A percentile compares a stretch with the other conserved stretches of the same genome.
Evolutionary conservation across 2,797 vertebrate species (phyloP).

Genomic region (Hyperoplus lanceolatus): DNA sequence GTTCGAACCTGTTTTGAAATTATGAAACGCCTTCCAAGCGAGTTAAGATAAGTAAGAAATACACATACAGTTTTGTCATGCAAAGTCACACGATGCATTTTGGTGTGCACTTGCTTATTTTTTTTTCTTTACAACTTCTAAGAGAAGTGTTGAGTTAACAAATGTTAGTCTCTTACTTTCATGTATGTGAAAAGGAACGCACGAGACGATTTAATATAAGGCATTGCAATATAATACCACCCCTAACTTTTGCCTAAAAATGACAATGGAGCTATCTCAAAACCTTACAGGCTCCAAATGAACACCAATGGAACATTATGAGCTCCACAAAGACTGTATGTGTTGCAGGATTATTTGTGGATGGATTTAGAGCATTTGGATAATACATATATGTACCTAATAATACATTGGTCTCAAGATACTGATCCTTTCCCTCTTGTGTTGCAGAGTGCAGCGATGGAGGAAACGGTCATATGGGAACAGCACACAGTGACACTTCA

Average conservation of each 20-base stretch:
- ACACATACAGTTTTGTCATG: too few species aligned
- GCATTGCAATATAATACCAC: not conserved
- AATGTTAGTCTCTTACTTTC: not conserved
- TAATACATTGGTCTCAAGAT: not conserved
- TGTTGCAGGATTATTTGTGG: not conserved
- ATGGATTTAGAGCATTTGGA: not conserved
- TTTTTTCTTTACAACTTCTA: not conserved
- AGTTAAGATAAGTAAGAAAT: not conserved
- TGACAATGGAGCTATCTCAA: not conserved
- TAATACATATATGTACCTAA: not conserved
- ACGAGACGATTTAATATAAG: not conserved
- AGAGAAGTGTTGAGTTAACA: not conserved
- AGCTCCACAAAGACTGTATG: not conserved
- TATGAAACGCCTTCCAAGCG: not conserved
- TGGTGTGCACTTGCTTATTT: not conserved
- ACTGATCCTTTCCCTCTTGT: conserved; percentile 50
- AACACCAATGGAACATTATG: not conserved
- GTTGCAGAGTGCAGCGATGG: conserved; percentile 95
- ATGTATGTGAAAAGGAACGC: not conserved
- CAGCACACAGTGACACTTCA: conserved; percentile 99
- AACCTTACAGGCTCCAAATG: not conserved
- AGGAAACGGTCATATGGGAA: conserved; percentile 99
- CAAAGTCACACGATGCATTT: not conserved
- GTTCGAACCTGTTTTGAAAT: not conserved
- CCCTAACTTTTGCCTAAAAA: not conserved